A percentile compares a stretch with the other conserved stretches of the same genome.
These are phyloP conservation scores for Datnioides undecimradiatus DNA, from an alignment of 2,113 vertebrate genomes.

Conservation along the genomic window DNA sequence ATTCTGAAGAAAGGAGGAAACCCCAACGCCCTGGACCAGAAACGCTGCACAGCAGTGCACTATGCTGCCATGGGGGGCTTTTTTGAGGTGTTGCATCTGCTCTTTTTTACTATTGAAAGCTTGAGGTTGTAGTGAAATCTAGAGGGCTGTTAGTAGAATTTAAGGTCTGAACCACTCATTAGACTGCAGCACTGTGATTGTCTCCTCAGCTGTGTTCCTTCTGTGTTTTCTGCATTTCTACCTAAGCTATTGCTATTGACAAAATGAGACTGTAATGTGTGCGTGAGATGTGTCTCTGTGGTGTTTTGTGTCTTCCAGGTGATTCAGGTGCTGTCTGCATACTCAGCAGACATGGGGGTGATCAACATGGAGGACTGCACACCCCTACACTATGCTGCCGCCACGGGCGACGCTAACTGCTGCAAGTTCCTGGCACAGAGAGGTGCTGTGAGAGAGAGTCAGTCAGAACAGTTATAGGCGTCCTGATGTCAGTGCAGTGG, in stretches of 20 bases:
- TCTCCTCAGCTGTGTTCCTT: not conserved
- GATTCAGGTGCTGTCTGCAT: slow-evolving; percentile 83
- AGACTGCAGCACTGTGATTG: not conserved
- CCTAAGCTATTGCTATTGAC: not conserved
- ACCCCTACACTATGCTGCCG: slow-evolving; percentile 91
- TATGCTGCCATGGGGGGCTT: slow-evolving; percentile 93
- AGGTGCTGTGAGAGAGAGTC: slow-evolving; percentile 83
- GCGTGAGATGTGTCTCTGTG: too few species aligned
- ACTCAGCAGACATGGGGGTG: slow-evolving; percentile 87
- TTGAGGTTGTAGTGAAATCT: not conserved
- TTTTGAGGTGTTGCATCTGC: slow-evolving; percentile 87
- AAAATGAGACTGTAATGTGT: not conserved
- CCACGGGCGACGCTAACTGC: slow-evolving; percentile 87
- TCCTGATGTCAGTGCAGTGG: not conserved
- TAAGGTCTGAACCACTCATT: not conserved
- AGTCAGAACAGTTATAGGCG: not conserved
- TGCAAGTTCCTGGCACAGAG: slow-evolving; percentile 95
- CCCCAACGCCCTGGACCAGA: slow-evolving; percentile 85
- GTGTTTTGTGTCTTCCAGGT: slow-evolving; percentile 68
- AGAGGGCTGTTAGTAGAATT: too few species aligned
- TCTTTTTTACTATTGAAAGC: not conserved
- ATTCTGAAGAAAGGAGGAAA: slow-evolving; percentile 89
- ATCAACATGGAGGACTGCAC: slow-evolving; percentile 88
- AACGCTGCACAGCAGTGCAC: slow-evolving; percentile 87
- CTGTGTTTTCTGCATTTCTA: not conserved